Conservation (phyloP, 1,140 invertebrate genomes). For the Venustaconcha ellipsiformis region DNA sequence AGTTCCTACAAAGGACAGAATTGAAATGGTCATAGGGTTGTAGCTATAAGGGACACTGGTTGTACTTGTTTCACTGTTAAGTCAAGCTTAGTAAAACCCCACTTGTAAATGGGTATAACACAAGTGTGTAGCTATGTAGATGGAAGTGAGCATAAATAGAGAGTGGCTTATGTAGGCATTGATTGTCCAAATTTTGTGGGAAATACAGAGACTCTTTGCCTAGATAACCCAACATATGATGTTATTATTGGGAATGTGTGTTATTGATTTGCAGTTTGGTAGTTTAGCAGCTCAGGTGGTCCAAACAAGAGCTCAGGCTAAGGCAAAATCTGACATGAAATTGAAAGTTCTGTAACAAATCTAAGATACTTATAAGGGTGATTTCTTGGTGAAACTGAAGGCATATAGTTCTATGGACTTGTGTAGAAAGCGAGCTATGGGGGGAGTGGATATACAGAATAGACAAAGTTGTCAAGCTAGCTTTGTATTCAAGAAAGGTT, state of each 20-base stretch:
- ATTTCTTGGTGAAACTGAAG: not conserved
- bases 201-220: not conserved
- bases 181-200: slow-evolving; percentile 7
- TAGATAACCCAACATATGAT: slow-evolving; percentile 18
- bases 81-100: not conserved
- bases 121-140: slow-evolving; percentile 8
- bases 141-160: not conserved
- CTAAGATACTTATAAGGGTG: not conserved
- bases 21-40: slow-evolving; percentile 11
- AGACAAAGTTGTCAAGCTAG: too few species aligned
- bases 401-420: not conserved
- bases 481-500: not conserved
- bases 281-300: not conserved
- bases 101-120: not conserved
- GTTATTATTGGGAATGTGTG: slow-evolving; percentile 21
- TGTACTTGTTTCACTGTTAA: slow-evolving; percentile 7
- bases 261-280: not conserved
- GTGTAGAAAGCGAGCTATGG: not conserved
- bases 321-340: not conserved
- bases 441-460: not conserved
- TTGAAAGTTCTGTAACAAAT: not conserved
- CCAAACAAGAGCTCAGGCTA: slow-evolving; percentile 1
- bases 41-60: slow-evolving; percentile 15
- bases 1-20: slow-evolving; percentile 2
- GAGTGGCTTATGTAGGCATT: not conserved